Percentiles rank a stretch among this genome's conserved stretches.
Evolutionary conservation across 1,140 invertebrate species (phyloP).

Genomic region (Brachionus asplanchnoidis): DNA sequence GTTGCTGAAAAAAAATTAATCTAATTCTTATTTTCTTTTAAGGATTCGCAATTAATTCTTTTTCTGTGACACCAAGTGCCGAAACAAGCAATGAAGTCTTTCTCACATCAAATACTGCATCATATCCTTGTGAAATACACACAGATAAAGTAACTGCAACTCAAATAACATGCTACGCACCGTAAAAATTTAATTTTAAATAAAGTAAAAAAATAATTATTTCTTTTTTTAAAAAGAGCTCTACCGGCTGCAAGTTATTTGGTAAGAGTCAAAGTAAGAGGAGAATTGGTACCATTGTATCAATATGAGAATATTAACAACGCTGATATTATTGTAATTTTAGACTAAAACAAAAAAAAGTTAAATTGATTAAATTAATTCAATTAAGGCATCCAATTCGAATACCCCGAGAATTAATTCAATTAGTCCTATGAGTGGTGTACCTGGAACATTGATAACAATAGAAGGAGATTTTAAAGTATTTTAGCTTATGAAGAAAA

Average conservation of each 20-base stretch:
- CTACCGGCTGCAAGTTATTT: constrained; percentile 4
- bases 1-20: not conserved
- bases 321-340: not conserved
- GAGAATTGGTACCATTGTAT: constrained; percentile 22
- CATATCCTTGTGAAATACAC: constrained; percentile 18
- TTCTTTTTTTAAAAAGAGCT: not conserved
- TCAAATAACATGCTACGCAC: constrained; percentile 15
- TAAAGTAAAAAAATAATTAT: too few relatives aligned
- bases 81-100: not conserved
- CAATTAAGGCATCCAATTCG: constrained; percentile 43
- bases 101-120: not conserved
- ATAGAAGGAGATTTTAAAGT: constrained; percentile 44
- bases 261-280: constrained; percentile 14
- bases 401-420: constrained; percentile 45
- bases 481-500: not conserved
- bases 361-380: constrained; percentile 33
- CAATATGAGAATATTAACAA: not conserved
- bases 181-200: constrained; percentile 1
- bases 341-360: not conserved
- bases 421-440: constrained; percentile 43
- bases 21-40: not conserved
- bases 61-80: not conserved
- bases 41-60: constrained; percentile 1
- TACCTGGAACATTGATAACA: constrained; percentile 43
- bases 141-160: constrained; percentile 23